Base-by-base conservation (phyloP, 2,888 invertebrate species). In the Trichacis sp. region DNA sequence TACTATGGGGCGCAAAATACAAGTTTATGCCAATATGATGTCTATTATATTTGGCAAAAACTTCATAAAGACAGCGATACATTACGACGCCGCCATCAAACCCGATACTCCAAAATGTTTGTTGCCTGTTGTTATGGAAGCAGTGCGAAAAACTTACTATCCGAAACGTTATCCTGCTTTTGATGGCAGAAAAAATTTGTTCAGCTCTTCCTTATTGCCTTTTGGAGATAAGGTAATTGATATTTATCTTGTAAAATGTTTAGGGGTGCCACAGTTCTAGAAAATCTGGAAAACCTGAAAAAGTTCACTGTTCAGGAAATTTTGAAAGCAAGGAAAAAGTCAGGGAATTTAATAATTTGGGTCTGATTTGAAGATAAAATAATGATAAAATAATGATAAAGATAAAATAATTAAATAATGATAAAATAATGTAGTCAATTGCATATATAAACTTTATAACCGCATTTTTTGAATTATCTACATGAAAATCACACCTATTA, bases 51-150 rank as follows among this genome's bases (percentile, higher is more conserved):
- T 91, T 51, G 57, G 72, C 1, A 84, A 86, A 61, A 85, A 88
- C 42, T 84, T 87, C 3, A 67, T 78, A 4, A 72, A 70, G 0
- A 24, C 45, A 0, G 87, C 88, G 0, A 84, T 87, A 76, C 97
- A 98, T 76, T 98, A 98, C 81, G 97, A 98, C 74, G 92, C 96
- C 0, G 86, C 84, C 0, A 87, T 93, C 30, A 85, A 79, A 1
- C 93, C 93, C 0, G 92, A 93, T 12, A 88, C 83, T 42, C 92
- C 93, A 0, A 92, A 90, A 73, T 89, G 88, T 71, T 84, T 90
- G 69, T 74, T 90, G 52, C 84, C 89, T 0, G 49, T 65, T 0
- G 88, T 88, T 0, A 88, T 89, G 67, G 77, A 83, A 56, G 64
- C 45, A 36, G 77, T 85, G 14, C 75, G 78, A 20, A 36, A 40